A percentile compares a stretch with the other conserved stretches of the same genome.
Conservation (phyloP, 2,888 invertebrate genomes). For the Archaeoteleia sp. region DNA sequence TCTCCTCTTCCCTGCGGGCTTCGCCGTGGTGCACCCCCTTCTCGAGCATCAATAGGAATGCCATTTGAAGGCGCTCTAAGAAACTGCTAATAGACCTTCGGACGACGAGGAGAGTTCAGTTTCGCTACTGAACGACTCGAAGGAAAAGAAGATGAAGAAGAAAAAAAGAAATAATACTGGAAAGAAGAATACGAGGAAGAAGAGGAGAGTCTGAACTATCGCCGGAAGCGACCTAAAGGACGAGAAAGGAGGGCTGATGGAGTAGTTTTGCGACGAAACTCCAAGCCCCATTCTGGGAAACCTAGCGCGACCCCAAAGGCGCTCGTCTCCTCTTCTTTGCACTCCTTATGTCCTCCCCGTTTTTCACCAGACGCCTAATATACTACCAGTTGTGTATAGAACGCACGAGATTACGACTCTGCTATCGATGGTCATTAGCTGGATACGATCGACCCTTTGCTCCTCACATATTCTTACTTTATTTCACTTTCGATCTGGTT, state of each 20-base stretch:
- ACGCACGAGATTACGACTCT: constrained; percentile 57
- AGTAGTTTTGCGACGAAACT: constrained; percentile 60
- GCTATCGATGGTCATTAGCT: constrained; percentile 64
- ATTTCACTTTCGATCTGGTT: constrained; percentile 50
- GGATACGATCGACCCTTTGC: constrained; percentile 63
- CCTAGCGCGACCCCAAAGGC: constrained; percentile 44
- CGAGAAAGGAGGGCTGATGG: constrained; percentile 57
- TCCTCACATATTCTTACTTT: constrained; percentile 51
- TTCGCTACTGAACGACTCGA: constrained; percentile 43
- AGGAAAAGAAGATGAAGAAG: constrained; percentile 28
- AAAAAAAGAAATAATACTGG: constrained; percentile 27
- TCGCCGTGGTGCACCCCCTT: constrained; percentile 61
- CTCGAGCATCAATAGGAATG: constrained; percentile 70
- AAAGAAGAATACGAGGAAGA: constrained; percentile 39
- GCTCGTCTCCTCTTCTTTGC: constrained; percentile 27
- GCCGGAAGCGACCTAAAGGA: constrained; percentile 45
- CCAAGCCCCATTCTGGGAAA: constrained; percentile 42
- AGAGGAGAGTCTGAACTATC: constrained; percentile 45
- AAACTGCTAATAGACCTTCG: constrained; percentile 72
- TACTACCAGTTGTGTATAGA: constrained; percentile 52
- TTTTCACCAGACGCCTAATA: constrained; percentile 54
- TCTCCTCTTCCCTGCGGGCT: constrained; percentile 60
- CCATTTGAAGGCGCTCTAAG: constrained; percentile 71
- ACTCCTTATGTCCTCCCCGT: constrained; percentile 50
- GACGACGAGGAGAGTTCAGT: constrained; percentile 34